Evolutionary conservation across 2,113 vertebrate species (phyloP), one percentile per base, ranked within the genome.

Genomic region (Lycaon pictus): DNA sequence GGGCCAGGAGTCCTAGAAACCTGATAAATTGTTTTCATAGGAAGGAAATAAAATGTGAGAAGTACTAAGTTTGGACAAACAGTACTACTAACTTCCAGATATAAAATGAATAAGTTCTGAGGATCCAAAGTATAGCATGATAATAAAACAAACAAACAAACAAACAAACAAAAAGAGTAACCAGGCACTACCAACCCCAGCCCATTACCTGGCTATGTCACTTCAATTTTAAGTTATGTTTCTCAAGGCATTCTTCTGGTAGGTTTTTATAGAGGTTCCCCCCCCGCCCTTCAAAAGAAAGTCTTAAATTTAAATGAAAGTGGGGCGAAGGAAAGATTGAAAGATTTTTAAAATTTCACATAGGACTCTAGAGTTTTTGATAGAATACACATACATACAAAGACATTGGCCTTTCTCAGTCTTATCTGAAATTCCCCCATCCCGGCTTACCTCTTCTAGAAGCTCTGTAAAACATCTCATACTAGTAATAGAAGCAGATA

Each of bases 221-320:
- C 37, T 71, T 76, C 29, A 85, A 2, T 25, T 53, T 0, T 77
- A 77, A 71, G 12, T 19, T 88, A 63, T 29, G 23, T 74, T 93
- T 92, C 17, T 10, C 29, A 88, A 71, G 80, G 4, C 23, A 90
- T 71, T 81, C 20, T 58, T 62, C 53, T 93, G 58, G 9, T 63
- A 16, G 22, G 1, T n/a, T 82, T 93, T 95, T 83, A 20, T 27
- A 60, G 29, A 60, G 13, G 17, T 9, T 8, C 32, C 16, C 17
- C 55, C 65, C 16, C 29, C 12, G n/a, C 7, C 29, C 29, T 16
- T 16, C 15, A 56, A 65, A 35, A 43, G 43, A 76, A 69, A 89
- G 25, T 81, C 16, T 53, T 79, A 86, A 94, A n/a, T 85, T 7
- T 85, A 93, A 91, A 90, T 65, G 11, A 81, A 93, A 72, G 6